Evolutionary conservation across 2,888 invertebrate species (phyloP), one percentile per base, ranked within the genome.

Genomic region (Ditylenchus weischeri): DNA sequence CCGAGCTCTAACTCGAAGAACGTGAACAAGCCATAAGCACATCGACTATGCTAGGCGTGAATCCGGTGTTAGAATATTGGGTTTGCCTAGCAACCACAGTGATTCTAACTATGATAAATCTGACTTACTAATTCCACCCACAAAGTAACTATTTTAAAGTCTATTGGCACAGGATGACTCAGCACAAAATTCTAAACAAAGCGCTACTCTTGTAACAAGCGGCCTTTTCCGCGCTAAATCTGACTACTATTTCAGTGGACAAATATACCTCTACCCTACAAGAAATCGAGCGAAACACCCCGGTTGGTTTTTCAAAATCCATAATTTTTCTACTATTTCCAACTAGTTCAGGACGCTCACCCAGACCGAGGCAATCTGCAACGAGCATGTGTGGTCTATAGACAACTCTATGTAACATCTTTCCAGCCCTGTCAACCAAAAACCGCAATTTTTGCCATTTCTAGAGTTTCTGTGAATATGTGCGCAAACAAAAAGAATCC

Each of bases 291-390:
- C 87, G 95, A 69, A 94, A 95, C 83, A 90, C 95, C 65, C 93
- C 93, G 84, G 86, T 72, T 43, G 23, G 69, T 73, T 29, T n/a
- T 29, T 29, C 29, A 29, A 29, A 29, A 29, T 29, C 29, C 29
- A 18, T 19, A 49, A 15, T 21, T 47, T 2, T 6, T 3, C 57
- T 10, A 6, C 11, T 11, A 2, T 0, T 23, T 21, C 19, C 13
- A 21, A 71, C 57, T 51, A 35, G 18, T 79, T 15, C 72, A 86
- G 85, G 93, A 93, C 84, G 90, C 90, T 75, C 94, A 98, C 85
- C 89, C 90, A 0, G 98, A 98, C 84, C 88, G 95, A 74, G 96
- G 96, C 0, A 95, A 98, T 83, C 92, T 94, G 0, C 95, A 96
- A 84, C 88, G 96, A 74, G 93, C 95, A 57, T 90, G 93, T 72